Evolutionary conservation across 1,140 invertebrate species (phyloP).

Genomic region (Rhagoletis pomonella): DNA sequence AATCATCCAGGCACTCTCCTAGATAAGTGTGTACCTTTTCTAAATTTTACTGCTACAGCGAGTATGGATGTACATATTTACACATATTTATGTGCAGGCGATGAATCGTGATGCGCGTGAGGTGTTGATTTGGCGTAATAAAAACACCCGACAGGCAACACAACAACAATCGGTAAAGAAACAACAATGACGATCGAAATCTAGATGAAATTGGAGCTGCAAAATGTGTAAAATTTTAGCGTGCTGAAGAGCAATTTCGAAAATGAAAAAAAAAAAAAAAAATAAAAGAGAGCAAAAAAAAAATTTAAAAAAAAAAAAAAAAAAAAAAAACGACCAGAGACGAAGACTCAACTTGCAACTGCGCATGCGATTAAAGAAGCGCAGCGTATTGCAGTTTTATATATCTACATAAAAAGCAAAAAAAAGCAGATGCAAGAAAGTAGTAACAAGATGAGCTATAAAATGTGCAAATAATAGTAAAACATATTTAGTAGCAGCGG

Average conservation of each 20-base stretch:
- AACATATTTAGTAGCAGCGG: not conserved
- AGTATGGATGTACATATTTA: not conserved
- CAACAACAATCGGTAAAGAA: not conserved
- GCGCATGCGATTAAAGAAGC: too few species aligned
- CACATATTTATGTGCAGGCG: not conserved
- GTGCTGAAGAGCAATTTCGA: too few species aligned
- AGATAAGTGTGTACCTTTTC: too few species aligned
- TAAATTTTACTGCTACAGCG: too few species aligned
- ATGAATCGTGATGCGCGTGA: slow-evolving; percentile 25
- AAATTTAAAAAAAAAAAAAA: slow-evolving; percentile 4
- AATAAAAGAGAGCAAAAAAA: not conserved
- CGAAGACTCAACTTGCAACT: too few species aligned
- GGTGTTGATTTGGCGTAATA: slow-evolving; percentile 42
- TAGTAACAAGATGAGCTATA: slow-evolving; percentile 2
- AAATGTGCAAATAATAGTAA: slow-evolving; percentile 24
- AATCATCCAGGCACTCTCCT: too few species aligned
- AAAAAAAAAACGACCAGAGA: not conserved
- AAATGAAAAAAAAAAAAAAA: not conserved
- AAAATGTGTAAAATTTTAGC: not conserved
- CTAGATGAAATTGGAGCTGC: slow-evolving; percentile 19
- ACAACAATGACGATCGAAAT: slow-evolving; percentile 1
- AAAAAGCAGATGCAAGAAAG: slow-evolving; percentile 8
- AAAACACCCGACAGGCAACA: not conserved
- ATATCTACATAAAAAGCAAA: not conserved
- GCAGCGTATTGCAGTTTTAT: not conserved